Percentiles rank a stretch among this genome's conserved stretches.
Evolutionary conservation across 2,888 invertebrate species (phyloP).

Genomic region (Philereme transversata): DNA sequence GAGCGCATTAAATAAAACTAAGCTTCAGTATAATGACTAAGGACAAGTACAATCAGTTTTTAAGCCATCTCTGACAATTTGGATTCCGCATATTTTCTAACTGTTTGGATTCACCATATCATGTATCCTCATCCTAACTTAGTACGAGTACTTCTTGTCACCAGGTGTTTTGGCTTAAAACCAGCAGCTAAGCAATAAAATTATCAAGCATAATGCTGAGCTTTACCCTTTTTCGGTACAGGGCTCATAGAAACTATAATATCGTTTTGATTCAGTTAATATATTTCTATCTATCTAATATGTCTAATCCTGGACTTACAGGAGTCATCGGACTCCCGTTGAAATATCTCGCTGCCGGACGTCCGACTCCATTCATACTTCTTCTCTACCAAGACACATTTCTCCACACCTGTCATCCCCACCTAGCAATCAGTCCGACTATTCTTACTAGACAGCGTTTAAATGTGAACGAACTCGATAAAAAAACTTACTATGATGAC

Average conservation of each 20-base stretch:
- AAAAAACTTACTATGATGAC: constrained; percentile 4
- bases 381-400: not conserved
- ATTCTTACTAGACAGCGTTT: not conserved
- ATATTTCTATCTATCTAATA: not conserved
- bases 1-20: not conserved
- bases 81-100: no score
- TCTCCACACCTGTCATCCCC: not conserved
- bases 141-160: no score
- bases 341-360: not conserved
- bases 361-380: not conserved
- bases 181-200: no score
- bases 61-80: no score
- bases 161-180: no score
- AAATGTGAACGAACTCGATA: constrained; percentile 18
- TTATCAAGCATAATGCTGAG: no score
- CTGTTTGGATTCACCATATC: no score
- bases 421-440: not conserved
- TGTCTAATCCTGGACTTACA: not conserved
- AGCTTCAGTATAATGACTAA: not conserved
- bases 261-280: no score
- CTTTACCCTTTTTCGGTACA: no score
- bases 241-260: no score
- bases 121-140: no score
- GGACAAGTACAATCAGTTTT: not conserved
- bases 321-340: not conserved